Base-by-base conservation (phyloP, 1,140 invertebrate genomes). In the Micrasema minimum region DNA sequence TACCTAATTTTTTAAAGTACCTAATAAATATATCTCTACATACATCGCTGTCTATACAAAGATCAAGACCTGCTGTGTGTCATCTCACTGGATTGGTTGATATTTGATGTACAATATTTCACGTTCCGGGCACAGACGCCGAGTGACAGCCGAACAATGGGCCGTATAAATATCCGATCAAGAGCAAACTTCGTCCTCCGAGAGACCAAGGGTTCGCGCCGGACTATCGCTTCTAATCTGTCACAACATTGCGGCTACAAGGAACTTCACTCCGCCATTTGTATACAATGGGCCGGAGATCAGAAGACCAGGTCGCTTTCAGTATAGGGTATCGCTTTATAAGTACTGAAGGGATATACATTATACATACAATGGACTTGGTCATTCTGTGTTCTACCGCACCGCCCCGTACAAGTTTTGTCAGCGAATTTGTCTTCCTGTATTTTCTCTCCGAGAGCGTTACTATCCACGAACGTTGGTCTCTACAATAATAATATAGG, bases 181-280 rank as follows among this genome's bases (percentile, higher is more conserved):
- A 46, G 31, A 48, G 9, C 43, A 65, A 48, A 22, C 46, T 43
- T 18, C 45, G 20, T n/a, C 35, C 16, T 10, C n/a, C 18, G 35
- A 37, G 16, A 37, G 31, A 66, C 62, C 50, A 66, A 66, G 62
- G 62, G 16, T 35, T 35, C 62, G 55, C 62, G 62, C 26, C 62
- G 31, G 14, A 50, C 10, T 50, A 66, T 66, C 62, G n/a, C 62
- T 50, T 50, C 45, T 20, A 66, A 66, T 66, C 62, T 66, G 62
- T 50, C 62, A 66, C 20, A 66, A 50, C 62, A 37, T 37, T 18
- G 22, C 37, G 26, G 7, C 26, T 14, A 50, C 62, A 66, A 11
- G 62, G 45, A 50, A 26, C 45, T 7, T 20, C 18, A 66, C 45
- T 66, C 46, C 26, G 45, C 62, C 55, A 37, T 59, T 38, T 59